Percentiles rank a stretch among this genome's conserved stretches.
Evolutionary conservation across 2,888 invertebrate genomes (phyloP).

Genomic region (Microdon myrmicae): DNA sequence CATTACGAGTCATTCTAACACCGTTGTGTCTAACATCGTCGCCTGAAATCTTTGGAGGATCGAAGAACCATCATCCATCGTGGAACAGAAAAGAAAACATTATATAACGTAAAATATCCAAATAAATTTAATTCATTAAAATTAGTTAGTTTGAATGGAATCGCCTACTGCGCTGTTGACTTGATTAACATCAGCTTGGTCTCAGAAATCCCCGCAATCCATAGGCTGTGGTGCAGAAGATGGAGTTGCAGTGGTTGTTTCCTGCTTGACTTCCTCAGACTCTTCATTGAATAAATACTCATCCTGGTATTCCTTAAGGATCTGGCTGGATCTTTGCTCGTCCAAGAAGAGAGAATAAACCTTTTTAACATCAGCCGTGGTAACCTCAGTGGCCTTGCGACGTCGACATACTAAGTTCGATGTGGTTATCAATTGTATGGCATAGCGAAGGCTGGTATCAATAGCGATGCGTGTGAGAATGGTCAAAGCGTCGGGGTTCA

Average conservation of each 20-base stretch:
- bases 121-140: too few relatives aligned
- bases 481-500: conserved; percentile 88
- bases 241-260: conserved; percentile 30
- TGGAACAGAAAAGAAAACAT: too few relatives aligned
- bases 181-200: not conserved
- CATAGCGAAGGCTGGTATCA: conserved; percentile 94
- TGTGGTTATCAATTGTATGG: conserved; percentile 96
- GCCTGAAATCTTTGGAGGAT: too few relatives aligned
- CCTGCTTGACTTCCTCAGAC: conserved; percentile 56
- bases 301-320: conserved; percentile 93
- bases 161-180: too few relatives aligned
- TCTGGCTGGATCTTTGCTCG: conserved; percentile 91
- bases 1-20: too few relatives aligned
- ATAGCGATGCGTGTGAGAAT: conserved; percentile 92
- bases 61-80: too few relatives aligned
- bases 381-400: conserved; percentile 85
- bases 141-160: too few relatives aligned
- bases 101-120: too few relatives aligned
- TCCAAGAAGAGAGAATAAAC: conserved; percentile 96
- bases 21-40: too few relatives aligned
- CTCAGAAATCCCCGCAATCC: conserved; percentile 58
- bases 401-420: conserved; percentile 93
- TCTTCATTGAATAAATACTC: conserved; percentile 91
- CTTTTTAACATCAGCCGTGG: conserved; percentile 91
- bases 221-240: conserved; percentile 60